These are phyloP conservation scores for Archivesica marissinica DNA, from an alignment of 1,140 invertebrate species.

Conservation along the genomic window DNA sequence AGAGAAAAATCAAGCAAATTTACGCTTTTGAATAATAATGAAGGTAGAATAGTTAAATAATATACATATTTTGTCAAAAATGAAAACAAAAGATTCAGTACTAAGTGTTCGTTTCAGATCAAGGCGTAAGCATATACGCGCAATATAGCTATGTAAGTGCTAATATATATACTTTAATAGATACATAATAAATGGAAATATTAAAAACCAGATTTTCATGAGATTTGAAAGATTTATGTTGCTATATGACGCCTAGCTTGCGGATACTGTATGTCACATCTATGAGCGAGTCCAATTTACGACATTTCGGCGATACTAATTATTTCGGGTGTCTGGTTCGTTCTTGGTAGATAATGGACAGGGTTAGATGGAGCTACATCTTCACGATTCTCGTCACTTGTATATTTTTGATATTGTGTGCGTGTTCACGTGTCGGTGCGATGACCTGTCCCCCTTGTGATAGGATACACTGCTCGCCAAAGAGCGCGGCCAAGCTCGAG, in stretches of 20 bases:
- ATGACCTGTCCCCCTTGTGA: conserved; percentile 79
- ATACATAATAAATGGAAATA: not conserved
- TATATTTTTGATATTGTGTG: conserved; percentile 12
- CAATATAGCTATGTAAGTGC: no score
- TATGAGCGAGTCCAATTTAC: conserved; percentile 12
- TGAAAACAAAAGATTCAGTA: not conserved
- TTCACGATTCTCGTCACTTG: not conserved
- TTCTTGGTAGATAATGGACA: not conserved
- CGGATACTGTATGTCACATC: conserved; percentile 17
- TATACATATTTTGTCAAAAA: not conserved
- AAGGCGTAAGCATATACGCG: no score
- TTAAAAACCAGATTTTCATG: conserved; percentile 20
- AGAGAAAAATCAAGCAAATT: no score
- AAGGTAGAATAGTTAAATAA: no score
- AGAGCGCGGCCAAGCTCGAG: conserved; percentile 67
- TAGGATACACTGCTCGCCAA: conserved; percentile 77
- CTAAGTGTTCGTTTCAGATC: not conserved
- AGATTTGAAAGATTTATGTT: conserved; percentile 31
- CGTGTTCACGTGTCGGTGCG: conserved; percentile 35
- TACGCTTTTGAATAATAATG: no score
- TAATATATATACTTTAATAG: not conserved
- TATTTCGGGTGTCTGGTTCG: conserved; percentile 4
- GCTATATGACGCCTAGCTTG: not conserved
- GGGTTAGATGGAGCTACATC: not conserved
- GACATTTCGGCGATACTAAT: not conserved